Conservation (phyloP, 1,140 invertebrate genomes). For the Spodoptera litura region DNA sequence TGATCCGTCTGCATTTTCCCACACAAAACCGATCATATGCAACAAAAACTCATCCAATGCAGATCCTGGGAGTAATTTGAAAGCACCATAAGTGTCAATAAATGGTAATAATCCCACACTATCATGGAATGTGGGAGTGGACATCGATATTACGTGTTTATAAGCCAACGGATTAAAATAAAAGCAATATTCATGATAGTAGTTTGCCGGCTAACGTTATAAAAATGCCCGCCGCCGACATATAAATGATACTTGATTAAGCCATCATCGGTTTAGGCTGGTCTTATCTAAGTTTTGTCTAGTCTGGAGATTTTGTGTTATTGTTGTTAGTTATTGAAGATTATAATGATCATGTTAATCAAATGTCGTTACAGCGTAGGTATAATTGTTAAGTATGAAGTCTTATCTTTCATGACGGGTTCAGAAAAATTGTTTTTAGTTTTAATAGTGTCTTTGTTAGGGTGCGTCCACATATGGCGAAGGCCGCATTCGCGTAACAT, state of each 20-base stretch:
- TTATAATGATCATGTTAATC: no score
- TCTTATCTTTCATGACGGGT: no score
- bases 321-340: no score
- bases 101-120: conserved; percentile 16
- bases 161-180: conserved; percentile 54
- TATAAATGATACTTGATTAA: background rate
- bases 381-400: no score
- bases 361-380: no score
- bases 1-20: background rate
- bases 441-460: no score
- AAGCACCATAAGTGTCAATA: conserved; percentile 19
- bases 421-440: no score
- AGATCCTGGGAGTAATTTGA: conserved; percentile 6
- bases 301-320: no score
- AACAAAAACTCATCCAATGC: background rate
- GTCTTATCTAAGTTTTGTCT: background rate
- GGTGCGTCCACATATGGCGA: no score
- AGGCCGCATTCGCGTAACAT: no score
- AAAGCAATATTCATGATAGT: conserved; percentile 56
- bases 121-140: conserved; percentile 21
- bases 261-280: background rate
- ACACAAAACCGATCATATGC: background rate
- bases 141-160: conserved; percentile 6
- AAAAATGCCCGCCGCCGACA: conserved; percentile 7
- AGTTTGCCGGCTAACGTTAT: conserved; percentile 19